Conservation (phyloP, 2,113 vertebrate species). For the Carassius carassius region DNA sequence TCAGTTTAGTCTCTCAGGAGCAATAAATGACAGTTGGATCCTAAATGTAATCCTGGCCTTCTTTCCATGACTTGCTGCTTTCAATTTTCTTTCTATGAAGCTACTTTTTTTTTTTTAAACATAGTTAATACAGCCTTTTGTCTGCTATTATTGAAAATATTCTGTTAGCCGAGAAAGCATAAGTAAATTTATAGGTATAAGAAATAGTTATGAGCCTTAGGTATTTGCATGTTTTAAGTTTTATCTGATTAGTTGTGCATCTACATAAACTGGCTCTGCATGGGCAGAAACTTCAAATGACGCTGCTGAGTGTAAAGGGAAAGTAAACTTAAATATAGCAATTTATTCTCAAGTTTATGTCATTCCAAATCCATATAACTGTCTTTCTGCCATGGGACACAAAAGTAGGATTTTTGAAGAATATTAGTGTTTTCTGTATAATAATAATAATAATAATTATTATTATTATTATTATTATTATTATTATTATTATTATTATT, state of each 20-base stretch:
- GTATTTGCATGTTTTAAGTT: not conserved
- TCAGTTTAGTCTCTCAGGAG: not conserved
- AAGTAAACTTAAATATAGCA: not conserved
- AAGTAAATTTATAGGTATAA: not conserved
- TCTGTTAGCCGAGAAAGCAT: not conserved
- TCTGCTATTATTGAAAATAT: slow-evolving; percentile 16
- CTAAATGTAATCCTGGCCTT: not conserved
- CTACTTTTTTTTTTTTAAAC: not conserved
- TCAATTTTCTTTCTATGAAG: not conserved
- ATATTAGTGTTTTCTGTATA: too few species aligned
- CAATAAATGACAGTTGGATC: slow-evolving; percentile 4
- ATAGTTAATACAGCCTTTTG: not conserved
- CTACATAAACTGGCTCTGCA: not conserved
- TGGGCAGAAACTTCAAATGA: not conserved
- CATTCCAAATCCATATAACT: not conserved
- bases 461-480: too few species aligned
- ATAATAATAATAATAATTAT: too few species aligned
- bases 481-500: too few species aligned
- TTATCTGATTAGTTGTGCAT: not conserved
- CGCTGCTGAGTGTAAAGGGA: not conserved
- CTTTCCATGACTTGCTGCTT: slow-evolving; percentile 7
- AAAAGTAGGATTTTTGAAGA: not conserved
- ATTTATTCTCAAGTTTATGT: not conserved
- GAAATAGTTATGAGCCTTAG: not conserved
- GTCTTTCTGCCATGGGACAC: not conserved